Evolutionary conservation across 2,797 vertebrate species (phyloP).

Genomic region (Coccyzus lansbergi): DNA sequence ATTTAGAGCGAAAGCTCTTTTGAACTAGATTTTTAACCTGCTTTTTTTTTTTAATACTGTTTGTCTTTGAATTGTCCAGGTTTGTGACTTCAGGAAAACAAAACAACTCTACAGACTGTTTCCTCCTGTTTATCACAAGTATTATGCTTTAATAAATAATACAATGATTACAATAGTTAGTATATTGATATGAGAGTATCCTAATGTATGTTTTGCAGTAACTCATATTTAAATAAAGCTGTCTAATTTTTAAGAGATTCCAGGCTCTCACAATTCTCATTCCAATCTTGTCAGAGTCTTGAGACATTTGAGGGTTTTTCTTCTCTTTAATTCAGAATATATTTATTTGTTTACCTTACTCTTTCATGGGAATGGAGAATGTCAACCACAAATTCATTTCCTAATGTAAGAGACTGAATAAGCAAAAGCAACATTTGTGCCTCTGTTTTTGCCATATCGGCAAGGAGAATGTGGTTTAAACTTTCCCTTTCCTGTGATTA

Average conservation of each 20-base stretch:
- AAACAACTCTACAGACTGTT: background rate
- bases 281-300: background rate
- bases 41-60: background rate
- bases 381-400: background rate
- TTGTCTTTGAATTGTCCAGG: background rate
- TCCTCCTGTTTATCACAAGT: background rate
- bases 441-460: background rate
- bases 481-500: background rate
- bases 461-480: background rate
- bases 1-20: background rate
- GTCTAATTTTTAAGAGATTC: background rate
- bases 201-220: background rate
- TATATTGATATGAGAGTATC: background rate
- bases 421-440: background rate
- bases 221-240: slow-evolving; percentile 41
- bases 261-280: background rate
- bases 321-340: background rate
- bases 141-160: background rate
- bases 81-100: background rate
- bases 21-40: background rate
- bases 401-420: background rate
- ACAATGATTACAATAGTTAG: background rate
- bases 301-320: background rate
- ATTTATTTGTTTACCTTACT: fast-evolving
- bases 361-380: background rate